Base-by-base conservation (phyloP, 2,113 vertebrate species). In the Ophthalmolycus amberensis region DNA sequence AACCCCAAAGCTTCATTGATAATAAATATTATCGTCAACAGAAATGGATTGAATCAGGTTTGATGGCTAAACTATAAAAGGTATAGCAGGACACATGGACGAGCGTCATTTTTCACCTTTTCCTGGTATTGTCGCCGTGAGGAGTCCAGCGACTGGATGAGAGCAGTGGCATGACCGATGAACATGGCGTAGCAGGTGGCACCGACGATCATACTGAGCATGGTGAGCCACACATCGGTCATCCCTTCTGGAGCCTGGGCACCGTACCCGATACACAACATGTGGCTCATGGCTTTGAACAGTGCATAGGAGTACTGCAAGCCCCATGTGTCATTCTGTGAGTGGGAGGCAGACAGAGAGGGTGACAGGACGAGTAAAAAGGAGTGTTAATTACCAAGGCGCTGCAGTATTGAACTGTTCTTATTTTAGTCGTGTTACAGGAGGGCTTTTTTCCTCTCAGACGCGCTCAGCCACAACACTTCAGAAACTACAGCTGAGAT, bases 201-300 rank as follows among this genome's bases (percentile, higher is more conserved):
- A 0, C 98, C 98, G 67, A 99, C 97, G 0, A 99, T 99, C 97
- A 99, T 99, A 85, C 97, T 99, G 65, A 99, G 96, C 98, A 99
- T 99, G 34, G 98, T 99, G 75, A 99, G 97, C 98, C 98, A 99
- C 27, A 99, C 97, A 9, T 99, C 98, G 0, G 97, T 96, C 97
- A 97, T 97, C 75, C 97, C 97, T 54, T 97, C 95, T 0, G 98
- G 97, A 0, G 97, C 97, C 93, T 99, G 98, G 88, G 97, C 97
- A 1, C 98, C 98, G 0, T 99, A 99, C 11, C 98, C 98, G 0
- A 99, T 99, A 90, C 98, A 99, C 16, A 99, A 95, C 98, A 99
- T 99, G 96, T 99, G 98, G 92, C 98, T 99, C 98, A 99, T 99
- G 91, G 98, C 97, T 93, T 99, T 99, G 95, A 99, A 99, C 4